phyloP scores from a whole-genome alignment of 2,797 vertebrate species.

The Pseudomugil tenellus region DNA sequence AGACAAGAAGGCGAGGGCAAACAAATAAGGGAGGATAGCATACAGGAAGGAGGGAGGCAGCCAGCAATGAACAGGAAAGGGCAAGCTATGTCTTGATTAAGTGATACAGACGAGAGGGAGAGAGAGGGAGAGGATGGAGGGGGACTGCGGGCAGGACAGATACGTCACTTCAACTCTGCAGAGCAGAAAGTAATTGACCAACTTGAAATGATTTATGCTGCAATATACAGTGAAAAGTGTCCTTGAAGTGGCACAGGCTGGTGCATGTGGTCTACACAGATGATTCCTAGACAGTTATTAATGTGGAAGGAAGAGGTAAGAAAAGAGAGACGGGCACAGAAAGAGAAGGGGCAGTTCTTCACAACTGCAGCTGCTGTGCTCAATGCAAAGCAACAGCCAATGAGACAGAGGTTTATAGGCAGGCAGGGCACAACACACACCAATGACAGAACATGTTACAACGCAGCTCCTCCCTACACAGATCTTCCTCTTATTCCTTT shows the following conservation, averaged over 20 bases:
- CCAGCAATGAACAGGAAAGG: constrained; percentile 82
- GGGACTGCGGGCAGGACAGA: constrained; percentile 67
- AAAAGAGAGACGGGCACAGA: constrained; percentile 43
- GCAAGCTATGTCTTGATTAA: constrained; percentile 85
- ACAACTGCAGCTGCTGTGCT: constrained; percentile 82
- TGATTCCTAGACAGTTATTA: constrained; percentile 72
- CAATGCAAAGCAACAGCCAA: constrained; percentile 77
- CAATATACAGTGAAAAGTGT: constrained; percentile 50
- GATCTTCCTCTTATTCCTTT: constrained; percentile 65
- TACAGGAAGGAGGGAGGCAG: constrained; percentile 71
- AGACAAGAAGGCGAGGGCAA: constrained; percentile 66
- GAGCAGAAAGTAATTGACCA: constrained; percentile 66
- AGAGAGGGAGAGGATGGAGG: constrained; percentile 53
- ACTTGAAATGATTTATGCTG: constrained; percentile 63
- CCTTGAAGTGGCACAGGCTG: constrained; percentile 66
- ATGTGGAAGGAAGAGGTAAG: constrained; percentile 47
- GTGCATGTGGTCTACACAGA: constrained; percentile 51
- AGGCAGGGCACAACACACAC: constrained; percentile 56
- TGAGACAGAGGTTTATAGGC: constrained; percentile 74
- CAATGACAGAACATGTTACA: constrained; percentile 78
- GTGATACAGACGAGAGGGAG: constrained; percentile 71
- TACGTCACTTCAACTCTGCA: constrained; percentile 67
- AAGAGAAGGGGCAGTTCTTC: constrained; percentile 75
- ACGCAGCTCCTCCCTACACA: constrained; percentile 65
- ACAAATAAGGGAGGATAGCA: constrained; percentile 66